Base-by-base conservation (phyloP, 2,888 invertebrate species). In the Lasioglossum pauxillum region DNA sequence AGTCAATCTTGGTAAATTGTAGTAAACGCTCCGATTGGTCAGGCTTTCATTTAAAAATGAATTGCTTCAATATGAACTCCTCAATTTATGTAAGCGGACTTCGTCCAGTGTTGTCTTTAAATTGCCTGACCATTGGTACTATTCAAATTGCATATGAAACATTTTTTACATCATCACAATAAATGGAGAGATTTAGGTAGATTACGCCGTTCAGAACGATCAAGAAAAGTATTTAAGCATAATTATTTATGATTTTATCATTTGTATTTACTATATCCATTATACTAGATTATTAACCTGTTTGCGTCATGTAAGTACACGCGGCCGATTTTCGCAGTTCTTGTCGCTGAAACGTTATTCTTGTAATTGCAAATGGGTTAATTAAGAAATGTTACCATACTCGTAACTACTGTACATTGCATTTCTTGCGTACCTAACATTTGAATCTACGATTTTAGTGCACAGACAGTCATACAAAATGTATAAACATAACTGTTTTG, bases 401-500 rank as follows among this genome's bases (percentile, higher is more conserved):
- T 57, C 57, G 31, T 74, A 78, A 67, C 16, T 69, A 44, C 38
- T 76, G 16, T 41, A 16, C 53, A 31, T 57, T 80, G 75, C 75
- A 83, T 83, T 80, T 83, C 64, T 49, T 19, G 14, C 49, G 38
- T 73, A 75, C 75, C 46, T 83, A 49, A 35, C 53, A 76, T 73
- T 67, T 3, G 67, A 23, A 44, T 53, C 69, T 78, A 46, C 73
- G 57, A 38, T 53, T 73, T 84, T 84, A 85, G 64, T 85, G 84
- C 64, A 84, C 79, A 75, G 12, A 75, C 69, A 69, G 75, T 83
- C 53, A n/a, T 31, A 19, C 44, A 49, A 57, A 23, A 84, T 84
- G 31, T 79, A 75, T 83, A 78, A 49, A 38, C 67, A 53, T 73
- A 57, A 72, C 76, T 84, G 64, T 73, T 79, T 75, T 84, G 53